These are phyloP conservation scores for Thalassoma bifasciatum DNA, from an alignment of 2,113 vertebrate species.

Conservation along the genomic window DNA sequence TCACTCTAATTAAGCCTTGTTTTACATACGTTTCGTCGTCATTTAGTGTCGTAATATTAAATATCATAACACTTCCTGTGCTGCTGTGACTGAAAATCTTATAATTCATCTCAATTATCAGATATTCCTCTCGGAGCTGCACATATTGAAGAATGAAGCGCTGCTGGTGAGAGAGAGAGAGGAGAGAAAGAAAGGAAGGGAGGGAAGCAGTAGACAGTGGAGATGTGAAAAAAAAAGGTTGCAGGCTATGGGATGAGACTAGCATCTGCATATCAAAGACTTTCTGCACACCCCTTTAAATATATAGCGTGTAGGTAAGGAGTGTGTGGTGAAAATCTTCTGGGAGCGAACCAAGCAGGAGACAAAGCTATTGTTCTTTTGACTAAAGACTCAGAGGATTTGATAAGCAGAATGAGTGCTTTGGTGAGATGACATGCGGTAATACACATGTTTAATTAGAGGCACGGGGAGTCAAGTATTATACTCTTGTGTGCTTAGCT, in stretches of 20 bases:
- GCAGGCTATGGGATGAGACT: conserved; percentile 29
- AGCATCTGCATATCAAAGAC: conserved; percentile 77
- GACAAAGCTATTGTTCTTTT: conserved; percentile 57
- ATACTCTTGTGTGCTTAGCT: conserved; percentile 39
- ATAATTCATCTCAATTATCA: conserved; percentile 54
- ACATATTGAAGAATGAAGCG: conserved; percentile 1
- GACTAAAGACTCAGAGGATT: conserved; percentile 62
- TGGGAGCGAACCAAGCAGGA: conserved; percentile 44
- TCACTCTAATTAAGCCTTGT: no score
- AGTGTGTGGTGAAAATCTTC: conserved; percentile 32
- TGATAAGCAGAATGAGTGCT: conserved; percentile 47
- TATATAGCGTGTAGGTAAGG: not conserved
- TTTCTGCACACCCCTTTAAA: conserved; percentile 37
- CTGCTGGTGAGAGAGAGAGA: not conserved
- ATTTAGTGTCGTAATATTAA: conserved; percentile 15
- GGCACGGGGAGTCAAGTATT: conserved; percentile 53
- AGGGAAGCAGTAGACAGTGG: conserved; percentile 17
- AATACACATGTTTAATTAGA: conserved; percentile 72
- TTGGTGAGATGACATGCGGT: conserved; percentile 54
- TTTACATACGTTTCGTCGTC: no score
- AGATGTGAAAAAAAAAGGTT: conserved; percentile 28
- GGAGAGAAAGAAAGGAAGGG: not conserved
- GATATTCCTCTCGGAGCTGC: conserved; percentile 53
- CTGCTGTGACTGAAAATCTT: conserved; percentile 30
- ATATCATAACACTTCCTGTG: conserved; percentile 36